phyloP scores from a whole-genome alignment of 2,797 vertebrate genomes.

The Macropus fuliginosus region DNA sequence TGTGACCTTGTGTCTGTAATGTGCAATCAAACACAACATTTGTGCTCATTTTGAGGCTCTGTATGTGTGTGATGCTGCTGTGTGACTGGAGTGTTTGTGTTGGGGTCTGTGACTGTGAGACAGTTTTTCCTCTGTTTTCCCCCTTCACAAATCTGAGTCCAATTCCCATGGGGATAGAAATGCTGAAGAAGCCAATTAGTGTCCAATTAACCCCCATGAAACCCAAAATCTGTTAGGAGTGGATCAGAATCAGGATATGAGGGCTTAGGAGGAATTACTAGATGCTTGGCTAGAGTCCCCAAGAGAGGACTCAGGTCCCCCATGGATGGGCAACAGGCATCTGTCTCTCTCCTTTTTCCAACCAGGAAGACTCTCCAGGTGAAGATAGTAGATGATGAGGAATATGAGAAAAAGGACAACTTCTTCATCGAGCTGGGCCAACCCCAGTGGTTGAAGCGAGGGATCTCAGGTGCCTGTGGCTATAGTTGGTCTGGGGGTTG shows the following conservation, averaged over 20 bases:
- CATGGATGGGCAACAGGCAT: background rate
- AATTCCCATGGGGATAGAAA: slow-evolving; percentile 49
- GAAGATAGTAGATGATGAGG: slow-evolving; percentile 92
- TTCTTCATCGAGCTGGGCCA: slow-evolving; percentile 95
- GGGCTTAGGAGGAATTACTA: background rate
- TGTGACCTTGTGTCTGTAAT: background rate
- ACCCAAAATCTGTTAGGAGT: background rate
- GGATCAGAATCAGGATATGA: background rate
- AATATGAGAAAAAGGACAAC: slow-evolving; percentile 95
- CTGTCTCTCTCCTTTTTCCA: slow-evolving; percentile 49
- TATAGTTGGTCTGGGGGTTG: background rate
- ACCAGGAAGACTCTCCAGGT: slow-evolving; percentile 92
- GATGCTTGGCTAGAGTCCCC: background rate
- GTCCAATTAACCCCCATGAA: background rate
- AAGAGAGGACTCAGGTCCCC: too few species aligned
- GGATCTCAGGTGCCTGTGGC: slow-evolving; percentile 88
- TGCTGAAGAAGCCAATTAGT: slow-evolving; percentile 11
- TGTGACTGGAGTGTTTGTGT: background rate
- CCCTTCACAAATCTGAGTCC: background rate
- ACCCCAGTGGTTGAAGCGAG: slow-evolving; percentile 94
- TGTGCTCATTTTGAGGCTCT: slow-evolving; percentile 52
- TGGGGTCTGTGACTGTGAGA: background rate
- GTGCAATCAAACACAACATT: background rate
- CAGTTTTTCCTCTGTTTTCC: background rate
- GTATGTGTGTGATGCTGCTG: slow-evolving; percentile 49